Percentiles rank a stretch among this genome's conserved stretches.
Evolutionary conservation across 1,140 invertebrate species (phyloP).

Genomic region (Scaptomyza hsui): DNA sequence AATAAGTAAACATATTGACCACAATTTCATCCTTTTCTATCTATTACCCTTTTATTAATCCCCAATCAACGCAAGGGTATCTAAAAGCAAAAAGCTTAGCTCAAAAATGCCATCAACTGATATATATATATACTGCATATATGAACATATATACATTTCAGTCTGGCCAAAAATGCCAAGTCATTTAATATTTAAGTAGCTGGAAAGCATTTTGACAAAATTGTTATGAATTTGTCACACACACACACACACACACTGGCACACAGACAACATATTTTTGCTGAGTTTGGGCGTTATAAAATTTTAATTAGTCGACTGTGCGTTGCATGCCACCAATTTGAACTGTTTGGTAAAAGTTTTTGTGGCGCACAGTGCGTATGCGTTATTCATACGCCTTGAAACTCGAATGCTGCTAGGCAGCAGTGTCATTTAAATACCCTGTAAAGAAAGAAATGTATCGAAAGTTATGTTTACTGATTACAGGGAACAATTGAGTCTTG

Average conservation of each 20-base stretch:
- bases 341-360: conserved; percentile 70
- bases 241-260: conserved; percentile 28
- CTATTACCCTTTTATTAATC: neutral
- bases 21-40: no score
- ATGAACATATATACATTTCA: conserved; percentile 13
- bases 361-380: conserved; percentile 72
- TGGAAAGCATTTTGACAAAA: conserved; percentile 71
- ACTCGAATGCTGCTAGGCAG: conserved; percentile 12
- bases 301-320: conserved; percentile 78
- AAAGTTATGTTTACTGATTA: neutral
- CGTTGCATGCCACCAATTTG: conserved; percentile 72
- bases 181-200: conserved; percentile 74
- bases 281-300: conserved; percentile 60
- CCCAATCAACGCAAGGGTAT: conserved; percentile 3
- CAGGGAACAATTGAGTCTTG: no score
- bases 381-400: conserved; percentile 67
- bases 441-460: neutral
- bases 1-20: no score
- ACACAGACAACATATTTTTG: conserved; percentile 34
- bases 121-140: conserved; percentile 23
- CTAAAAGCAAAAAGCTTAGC: neutral
- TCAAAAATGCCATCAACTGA: conserved; percentile 36
- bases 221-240: conserved; percentile 68
- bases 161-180: conserved; percentile 55
- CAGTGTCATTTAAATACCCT: conserved; percentile 19